Percentiles rank a stretch among this genome's conserved stretches.
phyloP scores from a whole-genome alignment of 2,888 invertebrate species.

The Tyria jacobaeae region DNA sequence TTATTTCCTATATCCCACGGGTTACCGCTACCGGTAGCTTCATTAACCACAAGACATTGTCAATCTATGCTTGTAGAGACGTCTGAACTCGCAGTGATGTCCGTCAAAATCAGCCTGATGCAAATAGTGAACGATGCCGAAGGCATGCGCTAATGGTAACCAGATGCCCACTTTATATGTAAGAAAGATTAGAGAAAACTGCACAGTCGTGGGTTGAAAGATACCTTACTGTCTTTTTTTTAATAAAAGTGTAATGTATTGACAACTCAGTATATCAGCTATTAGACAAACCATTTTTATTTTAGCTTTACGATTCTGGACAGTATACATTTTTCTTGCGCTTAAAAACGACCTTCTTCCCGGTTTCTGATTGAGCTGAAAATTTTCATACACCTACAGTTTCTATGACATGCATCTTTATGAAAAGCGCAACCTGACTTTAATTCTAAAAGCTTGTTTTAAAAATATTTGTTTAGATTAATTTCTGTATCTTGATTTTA shows the following conservation, averaged over 20 bases:
- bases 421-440: too few relatives aligned
- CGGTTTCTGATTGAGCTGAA: too few relatives aligned
- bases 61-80: conserved; percentile 68
- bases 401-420: too few relatives aligned
- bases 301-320: too few relatives aligned
- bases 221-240: not conserved
- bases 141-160: conserved; percentile 46
- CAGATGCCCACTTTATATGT: conserved; percentile 16
- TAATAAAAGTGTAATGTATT: not conserved
- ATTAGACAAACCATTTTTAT: too few relatives aligned
- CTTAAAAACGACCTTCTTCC: too few relatives aligned
- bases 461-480: too few relatives aligned
- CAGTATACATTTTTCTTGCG: too few relatives aligned
- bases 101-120: conserved; percentile 68
- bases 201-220: not conserved
- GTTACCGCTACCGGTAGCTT: conserved; percentile 56
- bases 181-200: conserved; percentile 8
- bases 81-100: conserved; percentile 65
- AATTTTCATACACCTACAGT: too few relatives aligned
- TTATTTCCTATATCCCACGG: conserved; percentile 54
- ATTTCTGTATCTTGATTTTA: too few relatives aligned
- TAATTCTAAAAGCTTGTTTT: too few relatives aligned
- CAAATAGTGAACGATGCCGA: conserved; percentile 57
- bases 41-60: conserved; percentile 74
- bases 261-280: not conserved